A percentile compares a stretch with the other conserved stretches of the same genome.
phyloP scores from a whole-genome alignment of 1,140 invertebrate genomes.

The Heliconius himera region DNA sequence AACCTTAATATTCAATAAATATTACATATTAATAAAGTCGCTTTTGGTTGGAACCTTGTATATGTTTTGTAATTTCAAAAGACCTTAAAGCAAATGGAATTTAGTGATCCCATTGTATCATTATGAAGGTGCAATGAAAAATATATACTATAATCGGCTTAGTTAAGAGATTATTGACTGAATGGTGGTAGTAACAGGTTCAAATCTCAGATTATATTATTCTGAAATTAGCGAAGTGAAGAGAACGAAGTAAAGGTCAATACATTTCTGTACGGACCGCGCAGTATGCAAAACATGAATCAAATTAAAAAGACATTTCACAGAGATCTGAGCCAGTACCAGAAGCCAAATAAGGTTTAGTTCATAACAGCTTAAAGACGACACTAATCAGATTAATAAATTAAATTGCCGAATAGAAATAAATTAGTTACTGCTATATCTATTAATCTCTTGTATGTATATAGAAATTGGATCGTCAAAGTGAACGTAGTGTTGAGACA shows the following conservation, averaged over 20 bases:
- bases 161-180: too few species aligned
- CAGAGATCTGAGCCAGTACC: neutral
- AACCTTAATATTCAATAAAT: slow-evolving; percentile 11
- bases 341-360: neutral
- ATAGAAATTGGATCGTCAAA: neutral
- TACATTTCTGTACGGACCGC: neutral
- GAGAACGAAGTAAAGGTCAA: too few species aligned
- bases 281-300: neutral
- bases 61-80: neutral
- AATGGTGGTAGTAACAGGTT: too few species aligned
- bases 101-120: neutral
- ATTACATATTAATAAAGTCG: slow-evolving; percentile 7
- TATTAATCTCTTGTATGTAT: neutral
- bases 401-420: neutral
- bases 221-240: too few species aligned
- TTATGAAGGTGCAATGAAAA: neutral
- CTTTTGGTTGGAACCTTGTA: neutral
- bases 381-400: neutral
- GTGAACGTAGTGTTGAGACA: too few species aligned
- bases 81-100: neutral
- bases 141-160: neutral
- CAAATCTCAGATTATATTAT: too few species aligned
- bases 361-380: neutral
- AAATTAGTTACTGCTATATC: neutral
- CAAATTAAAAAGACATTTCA: neutral